These are phyloP conservation scores for Clarias fuscus DNA, from an alignment of 2,797 vertebrate species.

Conservation along the genomic window DNA sequence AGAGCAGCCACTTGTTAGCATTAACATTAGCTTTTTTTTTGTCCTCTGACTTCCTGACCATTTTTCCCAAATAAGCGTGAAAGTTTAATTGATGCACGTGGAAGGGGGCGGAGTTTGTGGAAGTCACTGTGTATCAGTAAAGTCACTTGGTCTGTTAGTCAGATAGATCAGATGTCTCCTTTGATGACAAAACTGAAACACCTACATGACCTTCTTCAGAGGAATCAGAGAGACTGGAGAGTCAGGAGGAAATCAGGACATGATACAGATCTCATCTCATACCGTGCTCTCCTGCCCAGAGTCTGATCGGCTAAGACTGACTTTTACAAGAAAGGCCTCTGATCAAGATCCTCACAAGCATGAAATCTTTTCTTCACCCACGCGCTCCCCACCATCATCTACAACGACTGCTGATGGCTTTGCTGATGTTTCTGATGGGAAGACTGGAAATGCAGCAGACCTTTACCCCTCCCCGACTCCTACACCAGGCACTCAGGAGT, in stretches of 20 bases:
- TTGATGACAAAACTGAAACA: not conserved
- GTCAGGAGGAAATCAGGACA: not conserved
- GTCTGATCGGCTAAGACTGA: not conserved
- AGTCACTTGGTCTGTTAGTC: not conserved
- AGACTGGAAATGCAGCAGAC: not conserved
- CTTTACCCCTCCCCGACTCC: not conserved
- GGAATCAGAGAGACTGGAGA: not conserved
- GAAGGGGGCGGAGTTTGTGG: not conserved
- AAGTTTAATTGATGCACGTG: not conserved
- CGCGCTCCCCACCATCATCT: not conserved
- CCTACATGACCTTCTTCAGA: not conserved
- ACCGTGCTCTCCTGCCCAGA: not conserved
- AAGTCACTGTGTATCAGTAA: not conserved
- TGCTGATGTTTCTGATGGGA: not conserved
- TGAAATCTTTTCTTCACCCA: not conserved
- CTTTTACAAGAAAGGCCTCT: not conserved
- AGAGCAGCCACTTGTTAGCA: not conserved
- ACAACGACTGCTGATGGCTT: not conserved
- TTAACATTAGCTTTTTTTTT: not conserved
- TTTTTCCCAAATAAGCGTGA: not conserved
- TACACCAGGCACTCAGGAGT: not conserved
- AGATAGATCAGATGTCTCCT: not conserved
- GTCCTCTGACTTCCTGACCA: not conserved
- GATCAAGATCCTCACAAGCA: not conserved
- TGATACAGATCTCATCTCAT: not conserved